Evolutionary conservation across 1,140 invertebrate species (phyloP), one percentile per base, ranked within the genome.

Genomic region (Charaxes varanes): DNA sequence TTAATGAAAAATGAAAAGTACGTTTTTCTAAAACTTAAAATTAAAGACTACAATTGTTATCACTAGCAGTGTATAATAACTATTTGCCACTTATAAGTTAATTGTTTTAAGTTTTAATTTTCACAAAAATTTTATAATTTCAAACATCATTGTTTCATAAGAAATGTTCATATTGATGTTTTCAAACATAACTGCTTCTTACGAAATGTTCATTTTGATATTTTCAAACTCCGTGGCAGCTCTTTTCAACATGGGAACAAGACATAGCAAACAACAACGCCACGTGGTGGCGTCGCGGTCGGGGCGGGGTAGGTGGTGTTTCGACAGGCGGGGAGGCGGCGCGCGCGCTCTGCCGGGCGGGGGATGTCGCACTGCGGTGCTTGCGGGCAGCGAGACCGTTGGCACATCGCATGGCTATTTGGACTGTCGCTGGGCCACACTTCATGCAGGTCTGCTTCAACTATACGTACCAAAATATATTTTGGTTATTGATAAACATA

Each of bases 371-470:
- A 53, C 81, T 97, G 36, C 92, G 94, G 54, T 94, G 94, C 33
- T 90, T 95, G 0, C 88, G 93, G 44, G 94, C 94, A 53, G 93
- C 94, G 0, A 77, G 96, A 4, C 95, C 96, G 0, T 80, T 97
- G 13, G 89, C 97, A 27, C 96, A 97, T 63, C 90, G 96, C 10
- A 94, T 97, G 89, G 91, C 91, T 51, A 87, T 93, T 6, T 97
- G 95, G 95, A 93, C 92, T 37, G 92, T 95, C 2, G 90, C 94
- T 3, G 94, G 94, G 2, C 93, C 94, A 0, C 94, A 97, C 82
- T 91, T 97, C 43, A 96, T 97, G 90, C 94, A 97, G 87, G 91
- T 92, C n/a, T n/a, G n/a, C n/a, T n/a, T n/a, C n/a, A n/a, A n/a
- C n/a, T n/a, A n/a, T n/a, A n/a, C n/a, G n/a, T n/a, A n/a, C n/a